Conservation (phyloP, 2,888 invertebrate species). For the Caenorhabditis parvicauda region DNA sequence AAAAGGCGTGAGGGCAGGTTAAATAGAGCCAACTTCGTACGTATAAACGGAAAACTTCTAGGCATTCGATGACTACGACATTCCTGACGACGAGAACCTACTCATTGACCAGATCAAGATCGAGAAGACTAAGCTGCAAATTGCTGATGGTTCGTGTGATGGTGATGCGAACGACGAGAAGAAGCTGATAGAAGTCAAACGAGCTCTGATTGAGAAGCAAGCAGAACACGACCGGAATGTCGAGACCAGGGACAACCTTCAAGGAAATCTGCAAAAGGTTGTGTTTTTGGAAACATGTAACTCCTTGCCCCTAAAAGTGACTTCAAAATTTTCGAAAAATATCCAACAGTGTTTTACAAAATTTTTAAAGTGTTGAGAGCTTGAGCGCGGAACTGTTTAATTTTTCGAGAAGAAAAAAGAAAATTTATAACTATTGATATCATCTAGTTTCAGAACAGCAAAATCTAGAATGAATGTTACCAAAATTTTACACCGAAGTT, state of each 20-base stretch:
- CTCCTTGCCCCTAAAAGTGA: too few species aligned
- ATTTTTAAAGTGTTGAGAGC: too few species aligned
- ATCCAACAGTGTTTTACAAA: too few species aligned
- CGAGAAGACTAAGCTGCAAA: slow-evolving; percentile 22
- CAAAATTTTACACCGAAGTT: too few species aligned
- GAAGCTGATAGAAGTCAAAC: slow-evolving; percentile 15
- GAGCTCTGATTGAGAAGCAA: slow-evolving; percentile 14
- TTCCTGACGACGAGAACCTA: slow-evolving; percentile 29
- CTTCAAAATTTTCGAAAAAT: too few species aligned
- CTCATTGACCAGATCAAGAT: slow-evolving; percentile 17
- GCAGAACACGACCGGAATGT: slow-evolving; percentile 11
- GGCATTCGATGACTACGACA: slow-evolving; percentile 13
- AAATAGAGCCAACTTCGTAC: neutral
- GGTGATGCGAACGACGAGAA: slow-evolving; percentile 35
- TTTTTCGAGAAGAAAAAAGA: too few species aligned
- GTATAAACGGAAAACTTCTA: neutral
- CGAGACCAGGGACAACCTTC: slow-evolving; percentile 4
- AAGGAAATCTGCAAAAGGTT: slow-evolving; percentile 9
- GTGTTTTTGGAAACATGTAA: neutral
- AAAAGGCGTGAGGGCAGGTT: slow-evolving; percentile 2
- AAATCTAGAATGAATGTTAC: too few species aligned
- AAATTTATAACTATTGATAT: too few species aligned
- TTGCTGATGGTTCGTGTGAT: slow-evolving; percentile 17
- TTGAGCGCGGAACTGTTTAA: too few species aligned
- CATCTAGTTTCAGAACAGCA: too few species aligned